Base-by-base conservation (phyloP, 2,888 invertebrate species). In the Epinotia brunnichana region DNA sequence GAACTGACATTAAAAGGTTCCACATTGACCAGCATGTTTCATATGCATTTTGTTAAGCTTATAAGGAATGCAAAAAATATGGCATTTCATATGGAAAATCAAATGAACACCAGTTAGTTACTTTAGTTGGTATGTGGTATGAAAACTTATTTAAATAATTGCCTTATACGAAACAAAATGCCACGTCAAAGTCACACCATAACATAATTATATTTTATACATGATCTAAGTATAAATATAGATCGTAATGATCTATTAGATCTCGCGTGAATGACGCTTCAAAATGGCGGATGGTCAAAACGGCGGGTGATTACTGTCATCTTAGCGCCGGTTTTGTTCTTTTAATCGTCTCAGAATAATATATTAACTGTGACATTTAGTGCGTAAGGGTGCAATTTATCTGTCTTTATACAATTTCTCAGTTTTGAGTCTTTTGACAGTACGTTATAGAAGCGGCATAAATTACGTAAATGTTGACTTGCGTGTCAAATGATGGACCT, bases 221-320 rank as follows among this genome's bases (percentile, higher is more conserved):
- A n/a, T n/a, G n/a, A n/a, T n/a, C n/a, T n/a, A n/a, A n/a, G n/a
- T n/a, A n/a, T n/a, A n/a, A n/a, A n/a, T n/a, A n/a, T 56, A 24
- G 29, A 24, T 24, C 24, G 24, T 24, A 15, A 24, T 24, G 24
- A 56, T 56, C 63, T 13, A 64, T 53, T n/a, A 39, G 63, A 53
- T 53, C 51, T 19, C 13, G n/a, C 53, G 35, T 53, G 39, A 64
- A 53, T 7, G 53, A 53, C 53, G 11, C 29, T 21, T 62, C 51
- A 17, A 51, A 63, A 64, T 39, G 35, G 63, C 53, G 17, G 29
- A 53, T 15, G 53, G 63, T 64, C 63, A 64, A 53, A 64, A 44
- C 19, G 51, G 19, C 17, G n/a, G 53, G 35, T 64, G 19, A 64
- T 53, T 53, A 51, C 53, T 53, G 63, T 19, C 63, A 17, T 53